Conservation (phyloP, 2,113 vertebrate genomes). For the Tachycineta bicolor region DNA sequence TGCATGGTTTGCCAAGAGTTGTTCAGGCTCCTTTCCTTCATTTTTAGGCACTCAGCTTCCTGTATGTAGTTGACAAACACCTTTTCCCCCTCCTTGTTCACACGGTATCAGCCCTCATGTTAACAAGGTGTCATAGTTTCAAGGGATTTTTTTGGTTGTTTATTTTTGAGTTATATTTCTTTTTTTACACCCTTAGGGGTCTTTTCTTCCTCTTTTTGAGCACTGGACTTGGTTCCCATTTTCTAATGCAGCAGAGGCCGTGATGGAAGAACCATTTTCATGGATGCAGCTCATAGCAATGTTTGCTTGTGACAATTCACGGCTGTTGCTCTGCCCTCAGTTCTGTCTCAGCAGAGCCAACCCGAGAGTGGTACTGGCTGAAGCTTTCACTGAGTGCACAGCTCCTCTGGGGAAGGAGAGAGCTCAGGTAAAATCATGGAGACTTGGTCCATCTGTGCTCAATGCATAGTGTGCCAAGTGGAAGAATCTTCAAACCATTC, state of each 20-base stretch:
- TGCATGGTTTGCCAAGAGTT: not conserved
- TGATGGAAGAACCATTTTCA: not conserved
- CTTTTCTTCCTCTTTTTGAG: not conserved
- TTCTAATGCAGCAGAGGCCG: not conserved
- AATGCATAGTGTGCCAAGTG: not conserved
- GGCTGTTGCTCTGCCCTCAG: not conserved
- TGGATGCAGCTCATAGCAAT: not conserved
- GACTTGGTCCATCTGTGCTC: not conserved
- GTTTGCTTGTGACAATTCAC: fast-evolving
- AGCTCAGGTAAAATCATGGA: not conserved
- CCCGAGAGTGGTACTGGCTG: not conserved
- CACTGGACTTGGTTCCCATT: not conserved
- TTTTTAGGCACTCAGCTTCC: not conserved
- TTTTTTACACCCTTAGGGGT: not conserved
- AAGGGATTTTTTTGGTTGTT: not conserved
- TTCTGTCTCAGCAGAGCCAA: not conserved
- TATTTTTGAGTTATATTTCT: not conserved
- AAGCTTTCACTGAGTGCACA: not conserved
- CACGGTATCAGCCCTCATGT: not conserved
- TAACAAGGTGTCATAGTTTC: not conserved
- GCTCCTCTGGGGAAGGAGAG: not conserved
- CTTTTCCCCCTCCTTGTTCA: not conserved
- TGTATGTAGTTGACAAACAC: not conserved
- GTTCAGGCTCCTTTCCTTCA: not conserved
- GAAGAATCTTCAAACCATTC: not conserved